Percentiles rank a stretch among this genome's conserved stretches.
Conservation (phyloP, 1,140 invertebrate genomes). For the Drosophila varians region DNA sequence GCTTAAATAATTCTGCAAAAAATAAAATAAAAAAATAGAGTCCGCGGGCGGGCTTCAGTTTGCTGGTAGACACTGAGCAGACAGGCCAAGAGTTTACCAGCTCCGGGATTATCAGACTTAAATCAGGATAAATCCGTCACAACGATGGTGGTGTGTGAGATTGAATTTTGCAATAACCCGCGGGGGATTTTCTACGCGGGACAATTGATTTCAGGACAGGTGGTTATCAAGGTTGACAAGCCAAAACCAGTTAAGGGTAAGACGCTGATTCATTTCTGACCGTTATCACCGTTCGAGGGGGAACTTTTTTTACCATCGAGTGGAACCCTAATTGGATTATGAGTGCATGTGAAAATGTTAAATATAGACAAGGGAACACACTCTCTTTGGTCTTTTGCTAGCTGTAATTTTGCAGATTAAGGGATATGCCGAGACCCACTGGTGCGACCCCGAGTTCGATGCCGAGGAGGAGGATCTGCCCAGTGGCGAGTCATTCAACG, state of each 20-base stretch:
- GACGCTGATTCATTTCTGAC: slow-evolving; percentile 16
- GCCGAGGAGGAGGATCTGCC: slow-evolving; percentile 29
- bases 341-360: neutral
- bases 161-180: slow-evolving; percentile 84
- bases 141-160: slow-evolving; percentile 69
- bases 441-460: slow-evolving; percentile 45
- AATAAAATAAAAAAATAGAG: slow-evolving; percentile 23
- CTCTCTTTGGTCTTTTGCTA: slow-evolving; percentile 2
- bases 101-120: neutral
- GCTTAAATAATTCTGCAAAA: slow-evolving; percentile 7
- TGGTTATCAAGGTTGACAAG: slow-evolving; percentile 83
- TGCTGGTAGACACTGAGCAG: slow-evolving; percentile 21
- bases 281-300: neutral
- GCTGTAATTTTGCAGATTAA: slow-evolving; percentile 63
- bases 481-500: slow-evolving; percentile 36
- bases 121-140: slow-evolving; percentile 1
- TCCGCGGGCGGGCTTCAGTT: slow-evolving; percentile 25
- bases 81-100: slow-evolving; percentile 18
- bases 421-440: slow-evolving; percentile 64
- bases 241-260: slow-evolving; percentile 83
- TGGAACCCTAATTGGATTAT: neutral
- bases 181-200: slow-evolving; percentile 84
- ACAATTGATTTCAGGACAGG: slow-evolving; percentile 84
- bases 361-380: slow-evolving; percentile 9
- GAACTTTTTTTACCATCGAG: slow-evolving; percentile 7